phyloP scores from a whole-genome alignment of 2,113 vertebrate genomes.

The Xenopus borealis region DNA sequence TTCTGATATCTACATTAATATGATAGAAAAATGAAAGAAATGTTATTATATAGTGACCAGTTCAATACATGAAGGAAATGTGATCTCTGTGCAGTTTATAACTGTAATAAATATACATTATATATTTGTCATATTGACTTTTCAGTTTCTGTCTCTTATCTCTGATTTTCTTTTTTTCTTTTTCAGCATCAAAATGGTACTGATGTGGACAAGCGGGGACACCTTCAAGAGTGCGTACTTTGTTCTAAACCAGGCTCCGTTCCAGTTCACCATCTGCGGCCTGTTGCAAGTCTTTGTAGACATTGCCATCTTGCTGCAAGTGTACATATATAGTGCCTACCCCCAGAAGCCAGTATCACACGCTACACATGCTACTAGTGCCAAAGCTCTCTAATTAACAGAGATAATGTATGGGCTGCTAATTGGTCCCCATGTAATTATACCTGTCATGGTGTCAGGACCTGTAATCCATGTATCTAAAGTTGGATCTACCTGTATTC shows the following conservation, averaged over 20 bases:
- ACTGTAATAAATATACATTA: too few relatives aligned
- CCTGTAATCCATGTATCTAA: not conserved
- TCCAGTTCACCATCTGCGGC: slow-evolving; percentile 94
- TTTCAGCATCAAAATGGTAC: slow-evolving; percentile 91
- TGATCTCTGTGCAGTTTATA: too few relatives aligned
- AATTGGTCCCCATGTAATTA: not conserved
- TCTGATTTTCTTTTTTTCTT: slow-evolving; percentile 29
- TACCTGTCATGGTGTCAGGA: slow-evolving; percentile 7
- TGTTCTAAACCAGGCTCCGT: slow-evolving; percentile 85
- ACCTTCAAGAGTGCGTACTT: slow-evolving; percentile 96
- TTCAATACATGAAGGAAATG: too few relatives aligned
- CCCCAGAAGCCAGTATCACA: slow-evolving; percentile 83
- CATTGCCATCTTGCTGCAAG: slow-evolving; percentile 86
- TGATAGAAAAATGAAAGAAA: too few relatives aligned
- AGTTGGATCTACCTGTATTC: not conserved
- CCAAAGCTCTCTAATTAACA: slow-evolving; percentile 84
- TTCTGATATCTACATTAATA: too few relatives aligned
- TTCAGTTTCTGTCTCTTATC: too few relatives aligned
- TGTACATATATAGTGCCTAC: slow-evolving; percentile 82
- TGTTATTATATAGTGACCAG: too few relatives aligned
- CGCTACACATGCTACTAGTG: slow-evolving; percentile 72
- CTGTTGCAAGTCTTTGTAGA: slow-evolving; percentile 92
- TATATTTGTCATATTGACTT: too few relatives aligned
- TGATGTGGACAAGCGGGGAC: slow-evolving; percentile 97
- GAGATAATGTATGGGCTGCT: not conserved